These are phyloP conservation scores for Gymnorhina tibicen DNA, from an alignment of 2,113 vertebrate species.

Conservation along the genomic window DNA sequence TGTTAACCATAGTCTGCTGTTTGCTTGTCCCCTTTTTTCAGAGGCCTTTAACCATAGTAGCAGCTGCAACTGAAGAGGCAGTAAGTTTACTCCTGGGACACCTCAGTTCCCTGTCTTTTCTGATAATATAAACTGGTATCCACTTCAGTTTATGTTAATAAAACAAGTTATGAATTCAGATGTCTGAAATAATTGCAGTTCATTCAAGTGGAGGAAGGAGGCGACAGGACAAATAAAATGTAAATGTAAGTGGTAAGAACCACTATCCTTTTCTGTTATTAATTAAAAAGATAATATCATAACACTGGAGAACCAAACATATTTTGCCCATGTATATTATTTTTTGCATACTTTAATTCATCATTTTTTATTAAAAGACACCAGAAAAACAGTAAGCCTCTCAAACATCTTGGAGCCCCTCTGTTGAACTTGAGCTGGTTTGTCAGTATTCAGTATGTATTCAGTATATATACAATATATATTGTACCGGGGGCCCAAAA, in stretches of 20 bases:
- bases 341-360: neutral
- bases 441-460: neutral
- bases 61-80: neutral
- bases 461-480: neutral
- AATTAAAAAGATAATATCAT: neutral
- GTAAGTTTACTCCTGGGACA: neutral
- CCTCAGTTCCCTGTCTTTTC: neutral
- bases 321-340: neutral
- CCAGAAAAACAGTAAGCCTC: neutral
- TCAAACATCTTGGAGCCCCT: neutral
- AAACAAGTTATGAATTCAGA: neutral
- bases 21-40: neutral
- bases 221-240: neutral
- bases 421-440: neutral
- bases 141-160: neutral
- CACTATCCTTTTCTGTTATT: neutral
- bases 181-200: neutral
- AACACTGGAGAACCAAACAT: neutral
- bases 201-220: neutral
- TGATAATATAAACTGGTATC: neutral
- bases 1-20: neutral
- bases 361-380: neutral
- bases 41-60: neutral
- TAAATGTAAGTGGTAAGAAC: neutral
- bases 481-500: accelerated